phyloP scores from a whole-genome alignment of 2,888 invertebrate species.

The Nebria brevicollis region DNA sequence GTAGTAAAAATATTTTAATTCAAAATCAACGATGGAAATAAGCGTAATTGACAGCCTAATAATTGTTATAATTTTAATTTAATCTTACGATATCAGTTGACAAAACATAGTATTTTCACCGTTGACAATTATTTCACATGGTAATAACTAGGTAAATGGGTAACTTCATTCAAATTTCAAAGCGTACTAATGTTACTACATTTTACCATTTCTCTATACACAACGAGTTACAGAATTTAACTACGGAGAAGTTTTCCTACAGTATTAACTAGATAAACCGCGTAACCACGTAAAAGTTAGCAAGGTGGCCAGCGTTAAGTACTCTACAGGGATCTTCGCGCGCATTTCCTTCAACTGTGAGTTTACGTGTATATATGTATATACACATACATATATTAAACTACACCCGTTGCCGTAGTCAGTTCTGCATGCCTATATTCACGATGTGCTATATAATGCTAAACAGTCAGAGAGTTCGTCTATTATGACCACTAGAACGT shows the following conservation, averaged over 20 bases:
- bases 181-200: no score
- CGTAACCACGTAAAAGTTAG: constrained; percentile 34
- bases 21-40: no score
- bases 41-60: no score
- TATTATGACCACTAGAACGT: neutral
- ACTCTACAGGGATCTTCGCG: constrained; percentile 34
- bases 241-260: constrained; percentile 37
- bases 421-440: neutral
- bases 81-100: no score
- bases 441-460: neutral
- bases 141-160: no score
- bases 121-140: no score
- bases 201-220: neutral
- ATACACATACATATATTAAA: neutral
- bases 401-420: neutral
- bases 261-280: constrained; percentile 44
- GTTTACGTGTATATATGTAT: neutral
- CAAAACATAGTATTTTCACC: no score
- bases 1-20: no score
- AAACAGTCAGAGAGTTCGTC: constrained; percentile 8
- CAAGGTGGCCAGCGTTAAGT: constrained; percentile 45
- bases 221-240: constrained; percentile 4
- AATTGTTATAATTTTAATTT: no score
- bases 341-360: neutral
- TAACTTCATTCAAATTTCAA: no score